Evolutionary conservation across 2,888 invertebrate species (phyloP).

Genomic region (Rhopalosiphum nymphaeae): DNA sequence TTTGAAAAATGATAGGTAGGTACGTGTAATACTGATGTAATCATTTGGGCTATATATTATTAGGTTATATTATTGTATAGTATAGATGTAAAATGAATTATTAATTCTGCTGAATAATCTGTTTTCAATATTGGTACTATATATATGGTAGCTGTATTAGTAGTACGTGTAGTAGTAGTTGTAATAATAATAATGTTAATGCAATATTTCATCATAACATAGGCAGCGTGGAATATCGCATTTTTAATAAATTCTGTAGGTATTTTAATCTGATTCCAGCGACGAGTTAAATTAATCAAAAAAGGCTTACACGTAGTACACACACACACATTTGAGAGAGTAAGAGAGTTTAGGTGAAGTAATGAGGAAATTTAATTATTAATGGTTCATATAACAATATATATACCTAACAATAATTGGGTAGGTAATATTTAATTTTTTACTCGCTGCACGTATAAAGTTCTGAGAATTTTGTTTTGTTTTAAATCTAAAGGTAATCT

Average conservation of each 20-base stretch:
- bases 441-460: not conserved
- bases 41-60: not conserved
- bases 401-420: slow-evolving; percentile 8
- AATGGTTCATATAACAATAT: not conserved
- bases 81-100: slow-evolving; percentile 42
- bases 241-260: slow-evolving; percentile 40
- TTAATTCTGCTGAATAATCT: slow-evolving; percentile 44
- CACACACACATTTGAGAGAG: not conserved
- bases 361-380: slow-evolving; percentile 32
- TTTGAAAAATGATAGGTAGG: not conserved
- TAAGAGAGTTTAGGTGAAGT: not conserved
- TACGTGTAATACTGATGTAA: not conserved
- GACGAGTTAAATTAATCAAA: slow-evolving; percentile 54
- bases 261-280: slow-evolving; percentile 55
- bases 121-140: slow-evolving; percentile 38
- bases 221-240: not conserved
- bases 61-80: slow-evolving; percentile 1
- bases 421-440: slow-evolving; percentile 1
- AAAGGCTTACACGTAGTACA: slow-evolving; percentile 29
- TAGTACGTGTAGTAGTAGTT: not conserved
- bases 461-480: not conserved
- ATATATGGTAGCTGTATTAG: not conserved
- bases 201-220: slow-evolving; percentile 28
- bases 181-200: slow-evolving; percentile 41
- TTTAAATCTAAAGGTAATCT: not conserved